phyloP scores from a whole-genome alignment of 2,797 vertebrate species.

The Pristis pectinata region DNA sequence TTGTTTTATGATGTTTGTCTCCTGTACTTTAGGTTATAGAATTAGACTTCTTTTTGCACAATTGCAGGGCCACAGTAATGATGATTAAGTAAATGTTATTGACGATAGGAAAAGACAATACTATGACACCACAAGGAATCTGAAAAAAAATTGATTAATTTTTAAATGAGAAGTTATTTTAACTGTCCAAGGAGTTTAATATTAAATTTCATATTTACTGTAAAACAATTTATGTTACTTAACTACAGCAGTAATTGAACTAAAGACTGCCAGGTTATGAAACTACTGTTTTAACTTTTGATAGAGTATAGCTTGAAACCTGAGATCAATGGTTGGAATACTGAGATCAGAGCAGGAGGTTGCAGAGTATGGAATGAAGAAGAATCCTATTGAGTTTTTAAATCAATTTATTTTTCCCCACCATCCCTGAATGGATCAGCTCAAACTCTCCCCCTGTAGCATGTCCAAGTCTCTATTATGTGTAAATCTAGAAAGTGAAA shows the following conservation, averaged over 20 bases:
- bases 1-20: not conserved
- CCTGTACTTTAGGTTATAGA: not conserved
- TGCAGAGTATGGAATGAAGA: too few species aligned
- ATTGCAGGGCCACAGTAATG: too few species aligned
- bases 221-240: not conserved
- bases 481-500: not conserved
- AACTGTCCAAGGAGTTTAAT: not conserved
- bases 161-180: not conserved
- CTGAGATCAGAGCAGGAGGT: too few species aligned
- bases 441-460: not conserved
- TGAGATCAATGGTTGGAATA: not conserved
- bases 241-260: not conserved
- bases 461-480: not conserved
- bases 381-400: not conserved
- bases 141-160: not conserved
- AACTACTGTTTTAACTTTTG: not conserved
- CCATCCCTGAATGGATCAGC: not conserved
- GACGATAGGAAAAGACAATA: not conserved
- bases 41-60: not conserved
- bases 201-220: not conserved
- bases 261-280: not conserved
- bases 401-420: not conserved
- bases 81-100: not conserved
- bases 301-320: not conserved
- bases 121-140: not conserved